Evolutionary conservation across 2,113 vertebrate species (phyloP).

Genomic region (Microcebus murinus): DNA sequence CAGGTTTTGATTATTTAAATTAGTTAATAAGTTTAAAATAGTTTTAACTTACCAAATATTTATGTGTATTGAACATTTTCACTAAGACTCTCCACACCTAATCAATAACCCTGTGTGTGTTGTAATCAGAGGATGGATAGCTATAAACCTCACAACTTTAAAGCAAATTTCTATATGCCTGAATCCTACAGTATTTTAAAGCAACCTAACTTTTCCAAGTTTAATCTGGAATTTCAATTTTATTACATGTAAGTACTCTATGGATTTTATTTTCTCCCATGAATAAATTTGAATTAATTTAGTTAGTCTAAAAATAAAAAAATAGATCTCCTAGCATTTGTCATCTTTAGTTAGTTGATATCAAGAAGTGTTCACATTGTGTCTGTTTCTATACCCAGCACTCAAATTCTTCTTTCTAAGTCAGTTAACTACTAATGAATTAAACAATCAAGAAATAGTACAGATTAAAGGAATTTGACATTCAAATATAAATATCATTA

Average conservation of each 20-base stretch:
- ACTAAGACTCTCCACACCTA: not conserved
- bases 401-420: not conserved
- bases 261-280: not conserved
- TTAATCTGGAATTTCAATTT: conserved; percentile 1
- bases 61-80: not conserved
- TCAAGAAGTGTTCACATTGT: not conserved
- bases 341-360: not conserved
- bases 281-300: conserved; percentile 2
- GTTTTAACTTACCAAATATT: not conserved
- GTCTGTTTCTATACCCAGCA: not conserved
- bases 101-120: not conserved
- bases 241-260: not conserved
- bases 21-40: not conserved
- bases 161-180: not conserved
- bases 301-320: not conserved
- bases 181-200: not conserved
- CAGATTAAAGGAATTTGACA: not conserved
- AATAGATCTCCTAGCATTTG: not conserved
- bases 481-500: not conserved
- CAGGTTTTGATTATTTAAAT: conserved; percentile 15
- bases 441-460: not conserved
- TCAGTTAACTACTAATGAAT: not conserved
- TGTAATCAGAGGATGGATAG: not conserved
- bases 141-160: not conserved
- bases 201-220: not conserved